Base-by-base conservation (phyloP, 2,888 invertebrate genomes). In the Andrena chrysosceles region DNA sequence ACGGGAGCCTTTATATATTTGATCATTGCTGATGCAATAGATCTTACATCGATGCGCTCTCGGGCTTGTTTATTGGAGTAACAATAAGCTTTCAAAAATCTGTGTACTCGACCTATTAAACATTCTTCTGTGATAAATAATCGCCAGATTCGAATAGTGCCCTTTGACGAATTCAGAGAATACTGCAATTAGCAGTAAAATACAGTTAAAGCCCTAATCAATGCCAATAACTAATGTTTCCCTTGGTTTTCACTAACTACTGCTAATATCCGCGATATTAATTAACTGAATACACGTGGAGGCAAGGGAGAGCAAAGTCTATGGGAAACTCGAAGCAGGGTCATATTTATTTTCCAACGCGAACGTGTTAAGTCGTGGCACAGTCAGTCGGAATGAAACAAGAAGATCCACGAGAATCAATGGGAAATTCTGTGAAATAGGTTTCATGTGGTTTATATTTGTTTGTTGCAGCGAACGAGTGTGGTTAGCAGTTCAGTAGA, bases 381-480 rank as follows among this genome's bases (percentile, higher is more conserved):
- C 48, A 33, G 31, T 49, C 48, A 0, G 16, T 16, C 8, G n/a
- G 0, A 8, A n/a, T 10, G 35, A 10, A 56, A 35, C 1, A 31
- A 10, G 23, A 62, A 31, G 4, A n/a, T 5, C 16, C 16, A 2
- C 8, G 13, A 26, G 5, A 29, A 48, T 54, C 63, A 6, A 29
- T 23, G 20, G 23, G 10, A 35, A 35, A 7, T 2, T 8, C 10
- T 3, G 23, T 35, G 7, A 7, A n/a, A 29, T 6, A 29, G 26
- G 26, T 35, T 16, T 49, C 70, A 54, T 20, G 23, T 7, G 67
- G 60, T 33, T 64, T 72, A 23, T 10, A 42, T 13, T 52, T n/a
- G 62, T 68, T 81, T 77, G n/a, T 89, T 93, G 85, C 95, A 97
- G 97, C 96, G 96, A 96, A 97, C 97, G 97, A 97, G 96, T 96